Evolutionary conservation across 2,888 invertebrate species (phyloP).

Genomic region (Lordiphosa andalusiaca): DNA sequence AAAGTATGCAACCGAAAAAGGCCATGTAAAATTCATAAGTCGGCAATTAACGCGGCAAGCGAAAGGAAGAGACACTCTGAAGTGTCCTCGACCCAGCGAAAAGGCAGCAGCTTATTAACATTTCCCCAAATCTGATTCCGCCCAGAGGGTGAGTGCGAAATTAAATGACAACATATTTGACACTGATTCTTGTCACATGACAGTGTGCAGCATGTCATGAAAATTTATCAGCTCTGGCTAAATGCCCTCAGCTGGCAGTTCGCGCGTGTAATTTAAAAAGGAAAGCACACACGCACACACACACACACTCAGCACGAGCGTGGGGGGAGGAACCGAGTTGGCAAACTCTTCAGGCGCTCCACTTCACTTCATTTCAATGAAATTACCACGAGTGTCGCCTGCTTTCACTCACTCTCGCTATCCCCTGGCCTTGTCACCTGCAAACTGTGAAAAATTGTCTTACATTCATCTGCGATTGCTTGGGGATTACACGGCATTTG

Average conservation of each 20-base stretch:
- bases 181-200: constrained; percentile 72
- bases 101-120: constrained; percentile 66
- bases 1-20: constrained; percentile 40
- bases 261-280: constrained; percentile 54
- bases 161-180: constrained; percentile 76
- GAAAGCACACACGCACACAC: background rate
- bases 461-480: too few species aligned
- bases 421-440: too few species aligned
- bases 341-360: constrained; percentile 23
- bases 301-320: constrained; percentile 2
- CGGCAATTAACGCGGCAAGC: constrained; percentile 53
- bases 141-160: constrained; percentile 58
- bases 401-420: constrained; percentile 7
- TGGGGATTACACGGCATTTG: too few species aligned
- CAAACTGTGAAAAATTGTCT: background rate
- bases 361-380: constrained; percentile 41
- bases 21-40: too few species aligned
- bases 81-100: constrained; percentile 33
- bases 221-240: constrained; percentile 71
- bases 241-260: constrained; percentile 49
- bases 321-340: constrained; percentile 18
- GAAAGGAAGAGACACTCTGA: constrained; percentile 13
- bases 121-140: constrained; percentile 64
- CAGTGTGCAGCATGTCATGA: constrained; percentile 62
- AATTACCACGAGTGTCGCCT: constrained; percentile 32